Evolutionary conservation across 2,113 vertebrate species (phyloP).

Genomic region (Motacilla alba): DNA sequence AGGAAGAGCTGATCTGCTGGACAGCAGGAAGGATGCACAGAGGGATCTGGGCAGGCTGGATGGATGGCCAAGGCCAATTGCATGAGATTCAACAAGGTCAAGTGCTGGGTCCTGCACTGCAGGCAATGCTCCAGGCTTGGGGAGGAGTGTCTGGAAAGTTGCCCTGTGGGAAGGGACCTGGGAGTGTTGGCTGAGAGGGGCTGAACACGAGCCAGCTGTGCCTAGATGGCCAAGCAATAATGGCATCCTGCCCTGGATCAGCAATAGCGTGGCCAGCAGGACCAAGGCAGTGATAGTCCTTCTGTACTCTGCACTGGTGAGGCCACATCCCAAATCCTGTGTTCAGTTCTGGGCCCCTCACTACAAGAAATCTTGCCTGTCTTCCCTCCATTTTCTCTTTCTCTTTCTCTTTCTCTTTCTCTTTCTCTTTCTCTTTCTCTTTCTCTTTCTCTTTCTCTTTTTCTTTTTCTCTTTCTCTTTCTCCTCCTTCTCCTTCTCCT

Average conservation of each 20-base stretch:
- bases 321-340: neutral
- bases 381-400: no score
- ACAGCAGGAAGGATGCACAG: neutral
- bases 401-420: neutral
- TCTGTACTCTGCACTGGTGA: accelerated
- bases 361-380: neutral
- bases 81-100: neutral
- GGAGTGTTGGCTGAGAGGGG: accelerated
- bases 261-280: neutral
- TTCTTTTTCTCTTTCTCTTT: neutral
- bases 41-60: neutral
- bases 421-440: neutral
- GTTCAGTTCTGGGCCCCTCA: neutral
- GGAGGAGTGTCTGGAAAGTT: neutral
- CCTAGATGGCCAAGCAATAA: neutral
- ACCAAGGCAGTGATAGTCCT: neutral
- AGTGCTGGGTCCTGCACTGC: neutral
- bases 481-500: accelerated
- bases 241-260: neutral
- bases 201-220: neutral
- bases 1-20: neutral
- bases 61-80: neutral
- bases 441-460: accelerated
- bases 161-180: neutral
- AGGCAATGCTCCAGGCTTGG: neutral